phyloP scores from a whole-genome alignment of 2,113 vertebrate genomes.

The Galeopterus variegatus region DNA sequence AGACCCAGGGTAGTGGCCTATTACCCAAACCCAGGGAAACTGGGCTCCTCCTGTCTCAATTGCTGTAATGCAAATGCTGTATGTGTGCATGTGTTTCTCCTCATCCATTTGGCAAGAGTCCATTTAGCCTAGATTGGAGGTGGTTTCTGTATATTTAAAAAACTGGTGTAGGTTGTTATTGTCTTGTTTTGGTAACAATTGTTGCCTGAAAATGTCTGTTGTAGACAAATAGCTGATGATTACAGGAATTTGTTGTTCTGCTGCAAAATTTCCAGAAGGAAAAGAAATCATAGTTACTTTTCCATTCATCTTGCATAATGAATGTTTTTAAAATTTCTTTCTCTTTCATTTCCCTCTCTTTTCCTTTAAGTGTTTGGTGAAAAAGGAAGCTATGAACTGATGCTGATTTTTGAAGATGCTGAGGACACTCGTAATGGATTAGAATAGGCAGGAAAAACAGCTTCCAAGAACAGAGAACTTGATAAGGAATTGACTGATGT shows the following conservation, averaged over 20 bases:
- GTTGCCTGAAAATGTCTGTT: neutral
- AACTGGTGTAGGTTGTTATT: neutral
- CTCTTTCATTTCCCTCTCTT: neutral
- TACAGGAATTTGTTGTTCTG: neutral
- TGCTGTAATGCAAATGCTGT: no score
- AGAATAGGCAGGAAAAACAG: accelerated
- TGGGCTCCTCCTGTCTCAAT: no score
- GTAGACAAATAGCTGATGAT: neutral
- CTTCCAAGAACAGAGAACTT: neutral
- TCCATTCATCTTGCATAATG: neutral
- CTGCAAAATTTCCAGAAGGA: neutral
- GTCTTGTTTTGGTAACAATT: neutral
- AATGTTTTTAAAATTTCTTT: neutral
- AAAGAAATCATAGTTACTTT: neutral
- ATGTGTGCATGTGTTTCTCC: neutral
- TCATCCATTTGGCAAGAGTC: neutral
- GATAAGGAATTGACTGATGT: neutral
- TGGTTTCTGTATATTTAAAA: neutral
- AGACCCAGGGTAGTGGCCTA: no score
- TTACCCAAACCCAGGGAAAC: no score
- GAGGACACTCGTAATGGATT: no score
- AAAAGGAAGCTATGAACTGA: neutral
- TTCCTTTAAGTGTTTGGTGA: neutral
- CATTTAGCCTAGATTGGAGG: neutral
- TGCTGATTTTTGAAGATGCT: neutral